phyloP scores from a whole-genome alignment of 2,888 invertebrate genomes.

The Melitaea athalia region DNA sequence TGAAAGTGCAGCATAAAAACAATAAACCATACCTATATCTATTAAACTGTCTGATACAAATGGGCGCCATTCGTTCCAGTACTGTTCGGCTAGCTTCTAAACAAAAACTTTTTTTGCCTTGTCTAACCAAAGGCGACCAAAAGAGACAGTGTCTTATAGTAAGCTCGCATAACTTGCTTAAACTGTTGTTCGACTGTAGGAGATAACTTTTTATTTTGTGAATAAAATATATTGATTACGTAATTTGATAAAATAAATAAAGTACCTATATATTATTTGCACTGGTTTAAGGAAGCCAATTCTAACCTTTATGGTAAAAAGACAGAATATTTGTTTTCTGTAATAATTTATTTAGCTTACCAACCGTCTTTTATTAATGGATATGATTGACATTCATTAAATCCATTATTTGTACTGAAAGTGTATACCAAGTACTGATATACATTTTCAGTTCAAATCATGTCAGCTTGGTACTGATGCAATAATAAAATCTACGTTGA shows the following conservation, averaged over 20 bases:
- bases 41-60: constrained; percentile 27
- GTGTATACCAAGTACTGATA: no score
- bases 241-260: background rate
- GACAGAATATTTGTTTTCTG: no score
- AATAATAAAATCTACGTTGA: no score
- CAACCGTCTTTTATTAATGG: no score
- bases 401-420: no score
- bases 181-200: constrained; percentile 3
- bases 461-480: no score
- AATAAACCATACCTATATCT: constrained; percentile 24
- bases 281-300: background rate
- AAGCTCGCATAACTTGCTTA: constrained; percentile 10
- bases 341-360: no score
- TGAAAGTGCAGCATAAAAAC: constrained; percentile 2
- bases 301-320: no score
- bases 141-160: constrained; percentile 25
- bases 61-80: constrained; percentile 23
- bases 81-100: constrained; percentile 17
- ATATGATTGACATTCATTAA: no score
- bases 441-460: no score
- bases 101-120: constrained; percentile 23
- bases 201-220: background rate
- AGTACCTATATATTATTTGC: background rate
- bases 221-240: no score
- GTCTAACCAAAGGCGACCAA: constrained; percentile 20